Base-by-base conservation (phyloP, 1,140 invertebrate genomes). In the Plectrocnemia conspersa region DNA sequence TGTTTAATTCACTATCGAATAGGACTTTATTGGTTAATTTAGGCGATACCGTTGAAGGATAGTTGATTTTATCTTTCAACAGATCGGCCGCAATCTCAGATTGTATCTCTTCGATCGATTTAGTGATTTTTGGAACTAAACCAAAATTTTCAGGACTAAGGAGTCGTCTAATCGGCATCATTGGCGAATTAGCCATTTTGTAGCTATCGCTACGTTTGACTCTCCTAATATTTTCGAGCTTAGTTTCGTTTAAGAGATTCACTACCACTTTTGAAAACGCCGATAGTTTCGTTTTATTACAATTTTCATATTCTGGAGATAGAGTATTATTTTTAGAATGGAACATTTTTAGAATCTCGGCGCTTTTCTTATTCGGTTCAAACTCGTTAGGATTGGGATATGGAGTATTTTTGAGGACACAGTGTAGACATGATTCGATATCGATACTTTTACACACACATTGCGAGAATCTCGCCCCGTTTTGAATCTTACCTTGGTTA, bases 171-270 rank as follows among this genome's bases (percentile, higher is more conserved):
- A 76, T 77, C 4, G 80, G 79, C 71, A 82, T 75, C 53, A 82
- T 75, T 1, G 81, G 80, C 36, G 79, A 82, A 71, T 90, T 91
- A 1, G 89, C 89, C 68, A 89, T 79, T 55, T 88, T 82, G 66
- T 92, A 92, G 71, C 88, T 91, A 66, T 91, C 87, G 67, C 87
- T 90, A 36, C 89, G 79, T 72, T 89, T 89, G 21, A 91, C 73
- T 67, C 81, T 81, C 24, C 68, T 73, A 44, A 63, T 59, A 50
- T 63, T 53, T 25, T 68, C 65, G 54, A 33, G 52, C 33, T 55
- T 42, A 13, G 22, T 22, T 50, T 66, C 63, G 18, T 64, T 64
- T 15, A 59, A 32, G 21, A 59, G 27, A 53, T 52, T 59, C 16
- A 59, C 54, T 15, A 59, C 52, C 18, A 52, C 53, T 42, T 56